phyloP scores from a whole-genome alignment of 2,888 invertebrate species.

The Sphaeridia pumilis region DNA sequence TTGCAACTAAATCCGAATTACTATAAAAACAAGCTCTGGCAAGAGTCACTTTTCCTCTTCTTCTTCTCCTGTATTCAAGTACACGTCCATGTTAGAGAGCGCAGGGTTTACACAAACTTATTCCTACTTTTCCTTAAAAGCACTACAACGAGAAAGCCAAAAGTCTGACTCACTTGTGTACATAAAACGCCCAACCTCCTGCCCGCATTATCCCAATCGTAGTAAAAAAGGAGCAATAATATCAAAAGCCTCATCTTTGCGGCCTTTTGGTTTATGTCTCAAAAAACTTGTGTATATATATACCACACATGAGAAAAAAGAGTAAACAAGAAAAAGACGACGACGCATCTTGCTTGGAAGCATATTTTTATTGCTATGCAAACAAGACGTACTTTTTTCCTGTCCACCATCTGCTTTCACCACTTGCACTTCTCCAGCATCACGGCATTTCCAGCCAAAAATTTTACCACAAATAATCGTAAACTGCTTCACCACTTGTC shows the following conservation, averaged over 20 bases:
- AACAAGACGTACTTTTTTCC: neutral
- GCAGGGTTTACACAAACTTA: too few species aligned
- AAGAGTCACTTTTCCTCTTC: too few species aligned
- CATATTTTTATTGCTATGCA: slow-evolving; percentile 3
- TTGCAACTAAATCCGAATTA: neutral
- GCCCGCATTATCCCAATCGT: neutral
- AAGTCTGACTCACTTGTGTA: neutral
- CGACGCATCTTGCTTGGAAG: too few species aligned
- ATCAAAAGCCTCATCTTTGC: neutral
- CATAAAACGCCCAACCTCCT: neutral
- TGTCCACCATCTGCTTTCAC: neutral
- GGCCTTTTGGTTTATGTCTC: too few species aligned
- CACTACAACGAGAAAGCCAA: neutral
- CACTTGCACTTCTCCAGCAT: neutral
- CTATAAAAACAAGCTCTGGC: too few species aligned
- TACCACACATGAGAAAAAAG: neutral
- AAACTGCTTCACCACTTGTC: neutral
- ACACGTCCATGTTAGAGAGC: too few species aligned
- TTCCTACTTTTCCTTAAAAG: neutral
- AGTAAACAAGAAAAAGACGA: too few species aligned
- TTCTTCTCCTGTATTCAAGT: neutral
- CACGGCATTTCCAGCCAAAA: neutral
- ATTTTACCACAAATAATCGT: neutral
- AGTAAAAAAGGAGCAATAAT: neutral
- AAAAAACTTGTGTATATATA: too few species aligned